Conservation (phyloP, 2,888 invertebrate genomes). For the Aphodius granarius region DNA sequence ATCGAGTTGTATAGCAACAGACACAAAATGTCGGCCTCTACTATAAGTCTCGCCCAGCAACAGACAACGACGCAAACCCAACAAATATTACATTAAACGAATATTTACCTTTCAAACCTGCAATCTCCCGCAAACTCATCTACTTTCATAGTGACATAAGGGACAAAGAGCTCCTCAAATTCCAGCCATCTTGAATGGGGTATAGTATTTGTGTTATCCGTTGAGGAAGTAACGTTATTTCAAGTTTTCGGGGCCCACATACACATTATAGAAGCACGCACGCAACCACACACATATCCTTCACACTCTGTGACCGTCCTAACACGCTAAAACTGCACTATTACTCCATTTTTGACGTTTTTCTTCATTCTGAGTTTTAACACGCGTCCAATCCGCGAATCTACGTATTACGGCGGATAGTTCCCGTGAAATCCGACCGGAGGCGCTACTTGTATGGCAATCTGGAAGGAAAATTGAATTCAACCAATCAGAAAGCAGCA, state of each 20-base stretch:
- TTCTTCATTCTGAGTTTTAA: slow-evolving; percentile 48
- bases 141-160: slow-evolving; percentile 71
- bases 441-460: slow-evolving; percentile 26
- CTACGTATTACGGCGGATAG: slow-evolving; percentile 44
- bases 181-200: slow-evolving; percentile 68
- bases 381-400: slow-evolving; percentile 47
- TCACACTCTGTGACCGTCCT: slow-evolving; percentile 37
- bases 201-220: slow-evolving; percentile 18
- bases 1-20: background rate
- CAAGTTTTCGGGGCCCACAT: slow-evolving; percentile 16
- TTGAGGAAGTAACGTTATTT: background rate
- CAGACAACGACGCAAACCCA: background rate
- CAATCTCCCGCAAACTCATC: slow-evolving; percentile 64
- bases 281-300: slow-evolving; percentile 40
- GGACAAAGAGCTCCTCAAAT: slow-evolving; percentile 71
- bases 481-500: slow-evolving; percentile 14
- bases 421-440: slow-evolving; percentile 25
- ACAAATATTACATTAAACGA: background rate
- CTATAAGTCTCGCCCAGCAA: slow-evolving; percentile 10
- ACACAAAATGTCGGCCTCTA: slow-evolving; percentile 20
- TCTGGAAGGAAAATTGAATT: slow-evolving; percentile 28
- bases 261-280: slow-evolving; percentile 34
- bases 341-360: slow-evolving; percentile 48
- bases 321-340: slow-evolving; percentile 40
- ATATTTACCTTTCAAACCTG: slow-evolving; percentile 65